Evolutionary conservation across 2,888 invertebrate species (phyloP).

Genomic region (Agrochola circellaris): DNA sequence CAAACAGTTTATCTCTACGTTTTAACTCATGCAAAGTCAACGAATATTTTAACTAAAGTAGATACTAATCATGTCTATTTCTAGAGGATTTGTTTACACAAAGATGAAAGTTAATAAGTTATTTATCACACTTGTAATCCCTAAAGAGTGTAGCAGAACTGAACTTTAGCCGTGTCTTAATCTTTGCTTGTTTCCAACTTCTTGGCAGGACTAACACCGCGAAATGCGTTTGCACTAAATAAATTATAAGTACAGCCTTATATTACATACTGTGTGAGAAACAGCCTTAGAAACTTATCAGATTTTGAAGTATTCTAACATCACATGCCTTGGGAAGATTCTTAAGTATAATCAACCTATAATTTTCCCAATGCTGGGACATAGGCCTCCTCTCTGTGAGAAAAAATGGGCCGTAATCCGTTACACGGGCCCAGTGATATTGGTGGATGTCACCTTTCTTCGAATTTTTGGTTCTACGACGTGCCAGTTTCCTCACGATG

Average conservation of each 20-base stretch:
- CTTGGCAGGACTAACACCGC: slow-evolving; percentile 19
- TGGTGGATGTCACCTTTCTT: not conserved
- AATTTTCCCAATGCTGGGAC: no score
- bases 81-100: not conserved
- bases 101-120: slow-evolving; percentile 39
- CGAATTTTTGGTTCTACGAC: no score
- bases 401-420: not conserved
- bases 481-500: no score
- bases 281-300: slow-evolving; percentile 1
- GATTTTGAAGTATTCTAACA: not conserved
- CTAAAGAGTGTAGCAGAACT: slow-evolving; percentile 25
- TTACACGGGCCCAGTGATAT: not conserved
- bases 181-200: slow-evolving; percentile 42
- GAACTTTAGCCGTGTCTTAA: slow-evolving; percentile 39
- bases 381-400: no score
- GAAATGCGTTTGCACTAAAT: slow-evolving; percentile 38
- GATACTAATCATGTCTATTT: not conserved
- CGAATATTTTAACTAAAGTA: not conserved
- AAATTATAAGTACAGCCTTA: slow-evolving; percentile 18
- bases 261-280: not conserved
- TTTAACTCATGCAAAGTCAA: not conserved
- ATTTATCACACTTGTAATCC: slow-evolving; percentile 38
- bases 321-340: not conserved
- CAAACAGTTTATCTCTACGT: not conserved
- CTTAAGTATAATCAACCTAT: no score